Evolutionary conservation across 2,113 vertebrate genomes (phyloP), one percentile per base, ranked within the genome.

Genomic region (Asarcornis scutulata): DNA sequence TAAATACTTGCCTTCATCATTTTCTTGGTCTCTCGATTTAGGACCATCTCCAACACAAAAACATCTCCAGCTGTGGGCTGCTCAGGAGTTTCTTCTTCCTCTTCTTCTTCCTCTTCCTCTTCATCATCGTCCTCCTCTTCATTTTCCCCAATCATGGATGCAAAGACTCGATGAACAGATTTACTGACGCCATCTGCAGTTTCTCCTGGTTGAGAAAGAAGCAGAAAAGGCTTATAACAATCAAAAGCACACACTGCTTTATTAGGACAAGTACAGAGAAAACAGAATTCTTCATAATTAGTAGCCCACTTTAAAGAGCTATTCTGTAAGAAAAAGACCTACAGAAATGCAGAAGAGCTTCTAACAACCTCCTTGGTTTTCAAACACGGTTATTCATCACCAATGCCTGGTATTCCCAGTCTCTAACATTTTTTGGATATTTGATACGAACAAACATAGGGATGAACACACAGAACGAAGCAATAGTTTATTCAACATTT

Each of bases 21-120:
- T 97, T 99, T 99, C 97, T 99, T 99, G 94, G 99, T 99, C 96
- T 99, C 99, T 60, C 99, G 98, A 95, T 99, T 99, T 68, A 99
- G 98, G 74, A 99, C 99, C 99, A 99, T 99, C 97, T 99, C 99
- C 96, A 99, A 95, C 1, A 98, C 98, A 76, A 99, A 99, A 42
- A 99, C 99, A 18, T 99, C 99, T 12, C 99, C 99, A 8, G 99
- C 99, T 4, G 99, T 98, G 40, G 98, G 98, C 1, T 98, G 98
- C 86, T 98, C 98, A 8, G 89, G 88, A 52, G 95, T 92, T 87
- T 98, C 99, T 17, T 95, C 98, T 5, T 96, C 98, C 23, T 98
- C 97, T 6, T 97, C 98, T 8, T 98, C 98, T 3, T 98, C 98
- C 0, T 98, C 98, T 0, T 97, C 98, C 6, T 97, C 97, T 3